These are phyloP conservation scores for Cladorhizidae sp. DNA, from an alignment of 37 sponge, comb jelly and placozoan species.

Conservation along the genomic window DNA sequence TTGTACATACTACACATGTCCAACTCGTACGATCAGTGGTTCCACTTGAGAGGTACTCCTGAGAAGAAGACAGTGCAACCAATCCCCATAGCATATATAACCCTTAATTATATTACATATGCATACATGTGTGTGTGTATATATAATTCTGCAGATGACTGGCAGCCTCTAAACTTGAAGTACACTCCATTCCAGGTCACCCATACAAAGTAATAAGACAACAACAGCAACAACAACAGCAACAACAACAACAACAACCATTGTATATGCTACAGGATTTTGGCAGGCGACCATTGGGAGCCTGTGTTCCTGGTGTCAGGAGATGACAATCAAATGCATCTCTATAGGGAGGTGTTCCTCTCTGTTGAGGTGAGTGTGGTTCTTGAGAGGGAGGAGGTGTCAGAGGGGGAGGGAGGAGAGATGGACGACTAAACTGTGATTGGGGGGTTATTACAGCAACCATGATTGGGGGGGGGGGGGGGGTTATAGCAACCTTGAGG, in stretches of 20 bases:
- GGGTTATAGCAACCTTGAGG: too few species aligned
- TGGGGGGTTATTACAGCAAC: too few species aligned
- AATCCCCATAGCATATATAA: too few species aligned
- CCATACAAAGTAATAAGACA: slow-evolving; percentile 57
- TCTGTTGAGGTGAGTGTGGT: neutral
- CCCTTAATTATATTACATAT: too few species aligned
- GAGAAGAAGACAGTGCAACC: too few species aligned
- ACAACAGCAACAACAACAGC: neutral
- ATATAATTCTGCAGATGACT: slow-evolving; percentile 74
- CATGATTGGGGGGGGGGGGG: too few species aligned
- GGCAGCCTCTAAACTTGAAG: slow-evolving; percentile 59
- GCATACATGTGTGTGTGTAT: too few species aligned
- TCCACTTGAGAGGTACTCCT: too few species aligned
- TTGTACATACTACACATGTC: too few species aligned
- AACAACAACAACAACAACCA: neutral
- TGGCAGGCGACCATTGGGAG: slow-evolving; percentile 43
- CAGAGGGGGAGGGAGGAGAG: neutral
- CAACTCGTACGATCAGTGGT: too few species aligned
- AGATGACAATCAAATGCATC: slow-evolving; percentile 70
- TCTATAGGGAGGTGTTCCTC: slow-evolving; percentile 37
- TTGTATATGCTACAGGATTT: slow-evolving; percentile 34
- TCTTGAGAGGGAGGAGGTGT: neutral
- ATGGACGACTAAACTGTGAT: too few species aligned
- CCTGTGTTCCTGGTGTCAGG: slow-evolving; percentile 80
- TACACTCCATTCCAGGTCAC: slow-evolving; percentile 72